Evolutionary conservation across 53 echinoderm and acorn worm genomes (phyloP), one percentile per base, ranked within the genome.

Genomic region (Arbacia lixula): DNA sequence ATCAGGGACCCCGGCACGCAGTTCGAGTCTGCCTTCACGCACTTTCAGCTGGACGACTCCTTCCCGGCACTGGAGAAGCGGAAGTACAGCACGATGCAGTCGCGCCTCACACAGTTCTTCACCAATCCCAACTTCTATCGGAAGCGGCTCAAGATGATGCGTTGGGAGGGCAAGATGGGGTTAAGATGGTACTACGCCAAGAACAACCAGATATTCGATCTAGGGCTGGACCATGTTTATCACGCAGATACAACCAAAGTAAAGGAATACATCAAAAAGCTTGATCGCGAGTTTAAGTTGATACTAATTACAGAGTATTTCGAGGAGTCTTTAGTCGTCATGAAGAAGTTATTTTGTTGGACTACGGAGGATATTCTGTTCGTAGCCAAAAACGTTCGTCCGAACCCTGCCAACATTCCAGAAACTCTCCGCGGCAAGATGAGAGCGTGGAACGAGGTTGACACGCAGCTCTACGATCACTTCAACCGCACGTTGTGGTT

Each of bases 251-350:
- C 75, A 33, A 62, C 49, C 0, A 64, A 73, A 5, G 92, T 95
- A 3, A 33, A 51, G 43, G 76, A 85, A 26, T 92, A 90, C 72
- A 92, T 95, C 19, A 33, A 58, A 1, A 92, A 85, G 43, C 37
- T 95, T 21, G 77, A 66, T 28, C 38, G 36, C 30, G 90, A 95
- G 49, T 72, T 95, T 51, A 68, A 83, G 40, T 56, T 95, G 51
- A 87, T 95, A 10, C 26, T 95, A n/a, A 85, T 95, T 14, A 95
- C 95, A 0, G 92, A 95, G 35, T 95, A 95, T 40, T 84, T 90
- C 35, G 90, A 95, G 9, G 95, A 95, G 61, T 95, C 95, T 0
- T 58, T 95, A 28, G 30, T 95, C n/a, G 43, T 95, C 1, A 60
- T 95, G 34, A 90, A 83, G 65, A 88, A 71, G 57, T 17, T 64